phyloP scores from a whole-genome alignment of 2,888 invertebrate genomes.

The Mythimna lalbum region DNA sequence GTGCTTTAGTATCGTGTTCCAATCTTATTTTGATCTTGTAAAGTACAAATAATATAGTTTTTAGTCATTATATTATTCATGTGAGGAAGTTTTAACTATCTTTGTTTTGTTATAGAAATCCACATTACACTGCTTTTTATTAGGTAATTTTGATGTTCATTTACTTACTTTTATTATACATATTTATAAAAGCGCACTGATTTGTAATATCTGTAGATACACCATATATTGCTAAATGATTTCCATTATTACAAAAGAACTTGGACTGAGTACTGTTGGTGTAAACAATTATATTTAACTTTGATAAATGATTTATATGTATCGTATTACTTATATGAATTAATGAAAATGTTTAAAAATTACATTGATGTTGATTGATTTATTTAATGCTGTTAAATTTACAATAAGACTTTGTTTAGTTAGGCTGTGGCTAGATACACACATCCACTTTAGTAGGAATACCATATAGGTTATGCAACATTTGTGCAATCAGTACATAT shows the following conservation, averaged over 20 bases:
- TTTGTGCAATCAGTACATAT: not conserved
- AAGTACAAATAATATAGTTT: conserved; percentile 63
- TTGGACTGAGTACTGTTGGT: not conserved
- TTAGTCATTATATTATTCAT: conserved; percentile 5
- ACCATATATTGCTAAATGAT: conserved; percentile 13
- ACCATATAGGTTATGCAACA: not conserved
- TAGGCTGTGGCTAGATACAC: conserved; percentile 14
- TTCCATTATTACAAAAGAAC: conserved; percentile 11
- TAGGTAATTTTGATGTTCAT: conserved; percentile 1
- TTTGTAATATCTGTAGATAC: not conserved
- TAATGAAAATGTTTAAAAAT: not conserved
- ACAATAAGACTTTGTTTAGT: not conserved
- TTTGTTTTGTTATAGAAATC: conserved; percentile 12
- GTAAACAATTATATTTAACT: not conserved
- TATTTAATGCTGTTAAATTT: conserved; percentile 6
- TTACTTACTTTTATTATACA: not conserved
- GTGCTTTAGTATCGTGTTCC: conserved; percentile 38
- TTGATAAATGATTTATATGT: conserved; percentile 3
- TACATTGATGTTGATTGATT: not conserved
- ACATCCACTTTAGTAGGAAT: not conserved
- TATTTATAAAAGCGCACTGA: conserved; percentile 1
- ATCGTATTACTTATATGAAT: conserved; percentile 13
- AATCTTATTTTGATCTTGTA: conserved; percentile 51
- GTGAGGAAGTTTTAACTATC: conserved; percentile 10
- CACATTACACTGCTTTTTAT: not conserved